phyloP scores from a whole-genome alignment of 1,140 invertebrate genomes.

The Drosophila hydei region DNA sequence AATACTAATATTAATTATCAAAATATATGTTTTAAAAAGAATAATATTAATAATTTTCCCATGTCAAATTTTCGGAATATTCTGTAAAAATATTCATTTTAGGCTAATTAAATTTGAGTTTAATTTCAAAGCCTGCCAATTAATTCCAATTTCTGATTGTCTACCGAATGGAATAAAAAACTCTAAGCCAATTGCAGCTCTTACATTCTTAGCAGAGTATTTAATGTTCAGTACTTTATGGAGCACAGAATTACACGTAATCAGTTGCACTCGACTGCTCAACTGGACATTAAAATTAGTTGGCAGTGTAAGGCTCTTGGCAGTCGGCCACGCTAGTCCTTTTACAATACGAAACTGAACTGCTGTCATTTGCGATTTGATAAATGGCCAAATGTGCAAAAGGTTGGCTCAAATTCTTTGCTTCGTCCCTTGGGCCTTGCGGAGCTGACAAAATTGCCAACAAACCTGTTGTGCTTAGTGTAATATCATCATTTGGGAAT shows the following conservation, averaged over 20 bases:
- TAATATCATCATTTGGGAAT: slow-evolving; percentile 44
- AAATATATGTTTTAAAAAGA: too few species aligned
- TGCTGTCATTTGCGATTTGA: slow-evolving; percentile 69
- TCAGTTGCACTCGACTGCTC: slow-evolving; percentile 3
- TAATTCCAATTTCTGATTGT: too few species aligned
- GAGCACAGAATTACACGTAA: background rate
- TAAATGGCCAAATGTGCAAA: slow-evolving; percentile 62
- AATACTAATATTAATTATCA: too few species aligned
- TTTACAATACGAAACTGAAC: slow-evolving; percentile 27
- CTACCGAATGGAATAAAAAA: too few species aligned
- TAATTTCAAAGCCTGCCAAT: too few species aligned
- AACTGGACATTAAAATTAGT: slow-evolving; percentile 50
- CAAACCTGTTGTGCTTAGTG: slow-evolving; percentile 34
- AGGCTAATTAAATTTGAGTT: too few species aligned
- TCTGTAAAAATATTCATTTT: too few species aligned
- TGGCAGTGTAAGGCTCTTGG: slow-evolving; percentile 7
- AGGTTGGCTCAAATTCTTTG: slow-evolving; percentile 23
- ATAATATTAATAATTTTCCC: too few species aligned
- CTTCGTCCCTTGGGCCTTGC: slow-evolving; percentile 3
- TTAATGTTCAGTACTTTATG: too few species aligned
- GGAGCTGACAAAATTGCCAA: slow-evolving; percentile 11
- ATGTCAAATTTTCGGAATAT: too few species aligned
- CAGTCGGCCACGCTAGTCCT: slow-evolving; percentile 1
- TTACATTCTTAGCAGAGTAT: too few species aligned
- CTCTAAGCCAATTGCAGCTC: too few species aligned